A percentile compares a stretch with the other conserved stretches of the same genome.
Evolutionary conservation across 1,140 invertebrate genomes (phyloP).

Genomic region (Drosophila nasuta): DNA sequence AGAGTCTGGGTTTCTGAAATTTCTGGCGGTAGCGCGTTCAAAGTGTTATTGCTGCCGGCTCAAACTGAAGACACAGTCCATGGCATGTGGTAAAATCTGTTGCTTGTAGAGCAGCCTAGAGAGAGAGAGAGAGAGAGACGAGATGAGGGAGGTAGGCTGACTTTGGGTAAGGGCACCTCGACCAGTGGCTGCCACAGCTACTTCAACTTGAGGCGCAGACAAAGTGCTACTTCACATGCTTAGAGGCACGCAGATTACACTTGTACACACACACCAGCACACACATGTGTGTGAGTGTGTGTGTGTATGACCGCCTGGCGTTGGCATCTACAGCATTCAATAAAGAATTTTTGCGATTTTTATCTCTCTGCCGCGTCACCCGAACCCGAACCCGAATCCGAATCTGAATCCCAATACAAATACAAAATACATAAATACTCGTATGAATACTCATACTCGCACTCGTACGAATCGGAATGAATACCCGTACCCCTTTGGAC

Average conservation of each 20-base stretch:
- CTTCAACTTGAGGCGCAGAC: slow-evolving; percentile 68
- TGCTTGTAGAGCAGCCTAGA: slow-evolving; percentile 13
- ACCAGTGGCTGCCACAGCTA: slow-evolving; percentile 48
- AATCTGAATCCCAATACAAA: slow-evolving; percentile 20
- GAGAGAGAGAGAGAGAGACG: neutral
- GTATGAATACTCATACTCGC: slow-evolving; percentile 25
- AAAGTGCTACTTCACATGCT: slow-evolving; percentile 77
- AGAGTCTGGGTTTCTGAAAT: neutral
- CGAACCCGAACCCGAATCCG: slow-evolving; percentile 35
- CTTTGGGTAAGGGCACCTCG: slow-evolving; percentile 19
- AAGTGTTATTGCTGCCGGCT: neutral
- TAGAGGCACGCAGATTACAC: slow-evolving; percentile 66
- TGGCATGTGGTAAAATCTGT: slow-evolving; percentile 26
- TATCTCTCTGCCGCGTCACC: slow-evolving; percentile 63
- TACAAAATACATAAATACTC: slow-evolving; percentile 3
- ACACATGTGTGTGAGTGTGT: slow-evolving; percentile 4
- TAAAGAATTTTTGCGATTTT: slow-evolving; percentile 83
- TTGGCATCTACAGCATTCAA: slow-evolving; percentile 81
- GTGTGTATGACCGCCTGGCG: slow-evolving; percentile 40
- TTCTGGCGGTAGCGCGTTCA: neutral
- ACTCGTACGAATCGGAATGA: slow-evolving; percentile 1
- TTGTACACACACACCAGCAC: slow-evolving; percentile 46
- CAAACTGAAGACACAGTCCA: slow-evolving; percentile 3
- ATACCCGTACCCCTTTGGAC: slow-evolving; percentile 10
- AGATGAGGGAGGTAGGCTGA: neutral